phyloP scores from a whole-genome alignment of 1,140 invertebrate species.

The Lordiphosa clarofinis region DNA sequence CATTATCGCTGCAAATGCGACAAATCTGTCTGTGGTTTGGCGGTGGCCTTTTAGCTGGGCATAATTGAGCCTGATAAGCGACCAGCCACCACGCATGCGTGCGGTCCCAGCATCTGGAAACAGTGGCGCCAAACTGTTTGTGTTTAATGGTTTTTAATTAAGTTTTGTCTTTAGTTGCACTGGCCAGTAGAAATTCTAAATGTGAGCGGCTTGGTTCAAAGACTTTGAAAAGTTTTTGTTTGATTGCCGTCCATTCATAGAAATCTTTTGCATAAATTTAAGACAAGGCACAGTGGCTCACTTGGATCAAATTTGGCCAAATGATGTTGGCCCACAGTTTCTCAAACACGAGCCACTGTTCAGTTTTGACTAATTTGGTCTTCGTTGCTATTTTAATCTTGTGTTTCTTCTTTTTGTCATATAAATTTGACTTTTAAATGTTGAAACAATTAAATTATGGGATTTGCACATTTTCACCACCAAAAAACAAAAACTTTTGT shows the following conservation, averaged over 20 bases:
- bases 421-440: constrained; percentile 61
- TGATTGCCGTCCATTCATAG: constrained; percentile 58
- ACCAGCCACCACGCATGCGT: no score
- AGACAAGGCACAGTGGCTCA: constrained; percentile 6
- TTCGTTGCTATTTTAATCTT: constrained; percentile 33
- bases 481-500: constrained; percentile 31
- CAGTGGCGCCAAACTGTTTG: constrained; percentile 65
- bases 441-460: constrained; percentile 75
- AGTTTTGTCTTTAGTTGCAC: constrained; percentile 47
- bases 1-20: constrained; percentile 75
- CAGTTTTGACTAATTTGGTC: constrained; percentile 61
- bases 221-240: neutral
- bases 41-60: constrained; percentile 62
- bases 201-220: constrained; percentile 19
- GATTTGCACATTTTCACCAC: constrained; percentile 72
- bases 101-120: constrained; percentile 39
- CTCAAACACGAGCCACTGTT: no score
- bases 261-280: constrained; percentile 55
- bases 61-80: constrained; percentile 70
- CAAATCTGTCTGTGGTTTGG: constrained; percentile 65
- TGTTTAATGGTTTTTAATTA: constrained; percentile 70
- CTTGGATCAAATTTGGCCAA: no score
- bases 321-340: no score
- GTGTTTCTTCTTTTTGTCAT: constrained; percentile 30
- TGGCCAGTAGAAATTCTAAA: constrained; percentile 3